phyloP scores from a whole-genome alignment of 1,140 invertebrate genomes.

The Wiebesia pumilae region DNA sequence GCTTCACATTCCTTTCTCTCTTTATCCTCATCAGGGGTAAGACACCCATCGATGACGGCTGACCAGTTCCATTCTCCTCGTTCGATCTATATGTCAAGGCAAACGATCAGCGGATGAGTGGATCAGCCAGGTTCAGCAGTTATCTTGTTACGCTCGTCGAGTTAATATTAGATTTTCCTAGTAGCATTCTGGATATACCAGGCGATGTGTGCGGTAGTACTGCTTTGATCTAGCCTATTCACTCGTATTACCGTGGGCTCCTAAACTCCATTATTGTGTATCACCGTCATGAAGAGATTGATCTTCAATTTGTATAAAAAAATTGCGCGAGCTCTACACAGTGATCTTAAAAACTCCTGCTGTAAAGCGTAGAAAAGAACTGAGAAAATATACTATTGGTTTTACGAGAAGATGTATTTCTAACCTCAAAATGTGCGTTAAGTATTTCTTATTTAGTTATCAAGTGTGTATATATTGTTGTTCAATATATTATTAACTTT shows the following conservation, averaged over 20 bases:
- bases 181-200: background rate
- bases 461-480: background rate
- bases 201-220: background rate
- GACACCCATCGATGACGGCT: background rate
- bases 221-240: background rate
- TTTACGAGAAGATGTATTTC: background rate
- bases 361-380: background rate
- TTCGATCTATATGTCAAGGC: background rate
- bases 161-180: background rate
- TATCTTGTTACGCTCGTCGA: background rate
- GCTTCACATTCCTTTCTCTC: conserved; percentile 29
- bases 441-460: background rate
- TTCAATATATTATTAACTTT: background rate
- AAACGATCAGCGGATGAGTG: background rate
- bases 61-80: background rate
- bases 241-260: background rate
- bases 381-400: background rate
- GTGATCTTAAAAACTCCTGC: background rate
- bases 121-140: background rate
- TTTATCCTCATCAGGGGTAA: background rate
- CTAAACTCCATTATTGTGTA: background rate
- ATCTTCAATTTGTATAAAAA: background rate
- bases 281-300: background rate
- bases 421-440: conserved; percentile 23
- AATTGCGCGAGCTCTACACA: no score